phyloP scores from a whole-genome alignment of 2,797 vertebrate species.

The Enteromius argenteus region DNA sequence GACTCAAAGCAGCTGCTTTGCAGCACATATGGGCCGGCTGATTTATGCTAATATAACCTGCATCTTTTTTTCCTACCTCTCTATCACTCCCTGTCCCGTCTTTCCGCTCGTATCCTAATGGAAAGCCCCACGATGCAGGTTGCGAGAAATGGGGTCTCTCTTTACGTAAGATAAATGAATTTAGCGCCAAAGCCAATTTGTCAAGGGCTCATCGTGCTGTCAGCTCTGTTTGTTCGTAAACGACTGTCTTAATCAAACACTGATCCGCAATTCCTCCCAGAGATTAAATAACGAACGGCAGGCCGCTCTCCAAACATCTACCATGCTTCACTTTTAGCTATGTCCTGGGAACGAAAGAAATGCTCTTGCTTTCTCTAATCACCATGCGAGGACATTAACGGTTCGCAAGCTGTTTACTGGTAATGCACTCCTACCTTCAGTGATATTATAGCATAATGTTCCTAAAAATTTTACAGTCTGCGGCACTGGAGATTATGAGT shows the following conservation, averaged over 20 bases:
- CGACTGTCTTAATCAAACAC: conserved; percentile 70
- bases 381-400: neutral
- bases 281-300: conserved; percentile 32
- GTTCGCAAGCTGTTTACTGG: conserved; percentile 24
- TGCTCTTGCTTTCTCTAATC: conserved; percentile 10
- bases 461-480: conserved; percentile 11
- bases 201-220: conserved; percentile 60
- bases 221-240: conserved; percentile 57
- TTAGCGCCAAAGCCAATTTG: conserved; percentile 61
- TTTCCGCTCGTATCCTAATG: conserved; percentile 56
- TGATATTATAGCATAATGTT: conserved; percentile 17
- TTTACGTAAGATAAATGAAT: conserved; percentile 64
- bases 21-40: conserved; percentile 60
- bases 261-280: conserved; percentile 65
- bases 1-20: conserved; percentile 64
- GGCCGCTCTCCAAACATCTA: conserved; percentile 35
- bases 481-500: neutral
- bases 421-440: conserved; percentile 8
- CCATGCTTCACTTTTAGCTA: conserved; percentile 29
- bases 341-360: conserved; percentile 17
- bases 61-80: conserved; percentile 41
- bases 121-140: conserved; percentile 47
- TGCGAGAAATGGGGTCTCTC: conserved; percentile 52
- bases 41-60: conserved; percentile 72
- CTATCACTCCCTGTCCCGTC: conserved; percentile 13